Evolutionary conservation across 2,888 invertebrate species (phyloP), one percentile per base, ranked within the genome.

Genomic region (Holacanthella duospinosa): DNA sequence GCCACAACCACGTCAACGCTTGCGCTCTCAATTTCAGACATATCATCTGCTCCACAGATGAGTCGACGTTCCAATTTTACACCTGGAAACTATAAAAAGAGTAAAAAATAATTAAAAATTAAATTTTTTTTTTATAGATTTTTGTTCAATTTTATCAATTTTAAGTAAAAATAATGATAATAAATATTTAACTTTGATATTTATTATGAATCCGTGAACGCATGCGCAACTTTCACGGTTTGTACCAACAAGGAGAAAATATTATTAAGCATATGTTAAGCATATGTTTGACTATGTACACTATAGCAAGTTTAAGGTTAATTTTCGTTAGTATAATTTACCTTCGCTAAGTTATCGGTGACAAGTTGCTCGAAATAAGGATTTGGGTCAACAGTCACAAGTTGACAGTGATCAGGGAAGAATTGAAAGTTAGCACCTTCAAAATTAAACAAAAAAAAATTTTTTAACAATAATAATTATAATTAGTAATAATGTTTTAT

Each of bases 1-100:
- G 71, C 69, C 4, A 76, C 75, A 2, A 75, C 75, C 24, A 73
- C 74, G 62, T 75, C 75, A 12, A 75, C 71, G 9, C 71, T 71
- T 25, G 59, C 56, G 43, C 73, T 68, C 12, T 67, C 64, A n/a
- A 76, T 66, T 21, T 66, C 69, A 2, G 66, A 61, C 66, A 76
- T 72, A 48, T 71, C 55, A 59, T 74, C 74, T 6, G 69, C 74
- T 2, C 59, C 54, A 16, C 67, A 63, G 21, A 64, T 61, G 27
- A 73, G 43, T 60, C 60, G 69, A 24, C 68, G 66, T 57, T 74
- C 71, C 64, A 74, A 59, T 12, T 64, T 62, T 3, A 74, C 67
- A 54, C 68, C 66, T 9, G 70, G 70, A 64, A 70, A 71, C 66
- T 70, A 58, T 27, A 55, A 55, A 6, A 6, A 55, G n/a, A 27